These are phyloP conservation scores for Hypsopygia costalis DNA, from an alignment of 2,888 invertebrate species.

Conservation along the genomic window DNA sequence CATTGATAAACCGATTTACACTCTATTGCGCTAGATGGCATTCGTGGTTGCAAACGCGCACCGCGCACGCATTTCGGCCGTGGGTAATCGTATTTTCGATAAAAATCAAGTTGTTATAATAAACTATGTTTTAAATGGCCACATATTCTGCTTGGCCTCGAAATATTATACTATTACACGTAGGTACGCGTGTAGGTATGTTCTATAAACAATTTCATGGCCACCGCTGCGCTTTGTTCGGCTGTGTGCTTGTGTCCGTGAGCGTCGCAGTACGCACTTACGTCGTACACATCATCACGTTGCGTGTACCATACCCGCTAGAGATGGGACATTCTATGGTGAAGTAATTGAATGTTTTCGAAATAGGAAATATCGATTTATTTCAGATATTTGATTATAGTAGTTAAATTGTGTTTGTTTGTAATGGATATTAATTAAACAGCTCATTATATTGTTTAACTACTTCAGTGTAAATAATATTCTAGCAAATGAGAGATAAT, in stretches of 20 bases:
- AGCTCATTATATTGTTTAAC: too few species aligned
- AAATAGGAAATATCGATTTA: too few species aligned
- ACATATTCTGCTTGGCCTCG: conserved; percentile 42
- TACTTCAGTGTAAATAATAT: too few species aligned
- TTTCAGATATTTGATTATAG: too few species aligned
- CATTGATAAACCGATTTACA: not conserved
- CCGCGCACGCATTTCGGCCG: conserved; percentile 3
- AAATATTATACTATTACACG: conserved; percentile 28
- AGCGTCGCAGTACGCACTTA: conserved; percentile 30
- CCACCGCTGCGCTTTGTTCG: conserved; percentile 60
- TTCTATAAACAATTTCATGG: conserved; percentile 62
- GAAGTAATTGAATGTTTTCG: not conserved
- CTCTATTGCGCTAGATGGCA: conserved; percentile 32
- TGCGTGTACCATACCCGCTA: conserved; percentile 23
- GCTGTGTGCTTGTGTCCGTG: conserved; percentile 56
- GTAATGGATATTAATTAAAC: too few species aligned
- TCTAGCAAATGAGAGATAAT: too few species aligned
- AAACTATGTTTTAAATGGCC: conserved; percentile 42
- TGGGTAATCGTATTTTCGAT: conserved; percentile 30
- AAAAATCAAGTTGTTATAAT: conserved; percentile 38
- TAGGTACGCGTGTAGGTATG: conserved; percentile 25
- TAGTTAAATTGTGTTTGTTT: too few species aligned
- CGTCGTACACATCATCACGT: conserved; percentile 21
- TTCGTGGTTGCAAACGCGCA: conserved; percentile 8
- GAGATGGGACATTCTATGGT: not conserved